Evolutionary conservation across 2,888 invertebrate genomes (phyloP).

Genomic region (Panopea generosa): DNA sequence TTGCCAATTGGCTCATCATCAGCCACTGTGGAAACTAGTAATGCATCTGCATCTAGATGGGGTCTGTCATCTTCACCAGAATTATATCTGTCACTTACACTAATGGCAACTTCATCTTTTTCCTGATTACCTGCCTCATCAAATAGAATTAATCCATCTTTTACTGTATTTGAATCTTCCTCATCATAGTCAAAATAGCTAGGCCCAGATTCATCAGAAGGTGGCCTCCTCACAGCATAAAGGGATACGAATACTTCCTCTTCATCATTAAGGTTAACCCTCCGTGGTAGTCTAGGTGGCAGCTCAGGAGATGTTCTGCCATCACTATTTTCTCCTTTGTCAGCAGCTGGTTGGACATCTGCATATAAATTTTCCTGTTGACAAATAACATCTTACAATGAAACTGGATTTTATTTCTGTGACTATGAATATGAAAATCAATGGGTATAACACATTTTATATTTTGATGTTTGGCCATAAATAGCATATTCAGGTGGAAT

Average conservation of each 20-base stretch:
- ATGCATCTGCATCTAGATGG: no score
- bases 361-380: not conserved
- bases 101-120: slow-evolving; percentile 12
- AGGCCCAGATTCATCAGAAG: not conserved
- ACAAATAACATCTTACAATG: no score
- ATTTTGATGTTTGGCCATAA: no score
- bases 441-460: no score
- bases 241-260: slow-evolving; percentile 52
- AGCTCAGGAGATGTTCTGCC: slow-evolving; percentile 6
- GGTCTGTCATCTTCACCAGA: no score
- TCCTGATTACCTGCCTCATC: slow-evolving; percentile 8
- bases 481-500: no score
- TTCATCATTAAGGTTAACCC: slow-evolving; percentile 3
- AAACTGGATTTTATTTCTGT: no score
- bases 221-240: slow-evolving; percentile 34
- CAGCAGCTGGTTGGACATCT: not conserved
- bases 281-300: slow-evolving; percentile 22
- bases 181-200: not conserved
- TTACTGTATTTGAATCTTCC: slow-evolving; percentile 8
- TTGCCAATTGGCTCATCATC: no score
- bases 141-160: slow-evolving; percentile 7
- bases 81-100: no score
- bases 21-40: no score
- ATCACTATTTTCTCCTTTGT: slow-evolving; percentile 1
- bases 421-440: not conserved